phyloP scores from a whole-genome alignment of 2,888 invertebrate species.

The Hoplodrina ambigua region DNA sequence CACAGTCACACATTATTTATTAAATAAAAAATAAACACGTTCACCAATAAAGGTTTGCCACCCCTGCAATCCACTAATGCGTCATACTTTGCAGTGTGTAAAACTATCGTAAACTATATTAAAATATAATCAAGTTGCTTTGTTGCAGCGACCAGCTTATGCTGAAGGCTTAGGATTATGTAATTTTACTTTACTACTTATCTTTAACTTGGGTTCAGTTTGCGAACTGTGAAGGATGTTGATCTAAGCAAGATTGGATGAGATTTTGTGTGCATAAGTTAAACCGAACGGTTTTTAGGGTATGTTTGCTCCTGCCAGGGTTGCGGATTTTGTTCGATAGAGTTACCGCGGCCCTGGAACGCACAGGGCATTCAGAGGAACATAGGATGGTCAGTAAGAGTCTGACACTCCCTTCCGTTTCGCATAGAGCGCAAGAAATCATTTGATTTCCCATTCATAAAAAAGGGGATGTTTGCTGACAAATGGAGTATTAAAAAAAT shows the following conservation, averaged over 20 bases:
- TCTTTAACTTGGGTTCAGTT: conserved; percentile 2
- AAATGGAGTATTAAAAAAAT: not conserved
- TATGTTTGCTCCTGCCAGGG: not conserved
- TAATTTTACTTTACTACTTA: conserved; percentile 35
- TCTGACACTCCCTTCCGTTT: no score
- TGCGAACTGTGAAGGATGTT: conserved; percentile 15
- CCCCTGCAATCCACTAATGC: conserved; percentile 29
- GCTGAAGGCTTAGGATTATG: conserved; percentile 29
- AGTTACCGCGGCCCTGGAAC: no score
- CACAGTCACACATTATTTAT: no score
- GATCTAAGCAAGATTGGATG: conserved; percentile 10
- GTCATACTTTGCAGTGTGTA: conserved; percentile 42
- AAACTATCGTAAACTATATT: conserved; percentile 50
- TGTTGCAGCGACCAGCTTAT: conserved; percentile 43
- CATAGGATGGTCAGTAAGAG: no score
- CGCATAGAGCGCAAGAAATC: no score
- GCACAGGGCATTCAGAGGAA: no score
- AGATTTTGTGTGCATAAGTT: not conserved
- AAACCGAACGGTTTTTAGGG: not conserved
- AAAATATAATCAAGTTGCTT: conserved; percentile 45
- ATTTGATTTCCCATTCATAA: no score
- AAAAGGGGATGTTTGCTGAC: not conserved
- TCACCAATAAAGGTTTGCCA: no score
- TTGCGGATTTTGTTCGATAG: no score
- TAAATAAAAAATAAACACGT: no score